phyloP scores from a whole-genome alignment of 2,888 invertebrate species.

The Andrena bucephala region DNA sequence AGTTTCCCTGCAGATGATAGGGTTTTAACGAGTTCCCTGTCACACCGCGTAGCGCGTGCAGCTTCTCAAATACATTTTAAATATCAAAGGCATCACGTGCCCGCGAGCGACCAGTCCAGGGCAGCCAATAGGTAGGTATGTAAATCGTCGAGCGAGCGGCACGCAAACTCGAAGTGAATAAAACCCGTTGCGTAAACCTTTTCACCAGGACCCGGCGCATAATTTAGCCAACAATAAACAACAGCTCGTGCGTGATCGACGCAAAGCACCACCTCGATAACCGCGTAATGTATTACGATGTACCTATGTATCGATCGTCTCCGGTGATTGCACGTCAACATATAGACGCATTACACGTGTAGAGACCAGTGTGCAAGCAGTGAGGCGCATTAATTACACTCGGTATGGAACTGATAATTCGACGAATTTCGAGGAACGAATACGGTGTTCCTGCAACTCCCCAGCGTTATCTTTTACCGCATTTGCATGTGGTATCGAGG shows the following conservation, averaged over 20 bases:
- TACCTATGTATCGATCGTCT: slow-evolving; percentile 29
- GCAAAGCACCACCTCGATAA: not conserved
- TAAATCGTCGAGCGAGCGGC: no score
- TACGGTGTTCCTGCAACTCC: no score
- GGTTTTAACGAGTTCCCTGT: not conserved
- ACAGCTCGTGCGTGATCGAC: not conserved
- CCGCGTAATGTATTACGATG: slow-evolving; percentile 6
- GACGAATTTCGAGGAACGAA: not conserved
- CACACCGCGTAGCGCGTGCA: not conserved
- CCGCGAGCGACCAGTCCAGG: no score
- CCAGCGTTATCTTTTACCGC: no score
- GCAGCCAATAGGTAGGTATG: no score
- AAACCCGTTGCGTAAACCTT: no score
- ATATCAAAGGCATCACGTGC: not conserved
- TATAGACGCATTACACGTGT: slow-evolving; percentile 38
- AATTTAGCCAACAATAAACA: slow-evolving; percentile 10
- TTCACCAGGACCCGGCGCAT: not conserved
- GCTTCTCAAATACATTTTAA: not conserved
- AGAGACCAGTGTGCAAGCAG: slow-evolving; percentile 15
- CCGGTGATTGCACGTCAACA: slow-evolving; percentile 39
- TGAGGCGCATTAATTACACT: slow-evolving; percentile 1
- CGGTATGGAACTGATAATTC: not conserved
- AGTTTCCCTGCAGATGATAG: slow-evolving; percentile 1
- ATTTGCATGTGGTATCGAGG: no score
- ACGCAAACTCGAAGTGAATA: no score